Evolutionary conservation across 2,113 vertebrate species (phyloP).

Genomic region (Equus przewalskii): DNA sequence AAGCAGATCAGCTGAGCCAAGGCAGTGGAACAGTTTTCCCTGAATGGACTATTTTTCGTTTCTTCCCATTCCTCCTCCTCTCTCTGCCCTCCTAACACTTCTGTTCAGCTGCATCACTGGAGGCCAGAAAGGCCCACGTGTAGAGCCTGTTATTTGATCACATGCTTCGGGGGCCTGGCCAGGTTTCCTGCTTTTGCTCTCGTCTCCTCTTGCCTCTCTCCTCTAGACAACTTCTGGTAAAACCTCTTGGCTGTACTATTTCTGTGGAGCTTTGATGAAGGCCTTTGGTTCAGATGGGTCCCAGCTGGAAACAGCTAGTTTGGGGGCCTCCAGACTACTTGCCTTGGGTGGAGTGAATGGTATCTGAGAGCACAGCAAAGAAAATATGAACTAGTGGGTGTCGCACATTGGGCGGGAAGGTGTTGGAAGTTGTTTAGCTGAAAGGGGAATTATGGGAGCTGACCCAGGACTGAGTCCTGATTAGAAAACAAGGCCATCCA

Average conservation of each 20-base stretch:
- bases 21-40: background rate
- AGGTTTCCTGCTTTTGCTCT: background rate
- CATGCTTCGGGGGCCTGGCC: background rate
- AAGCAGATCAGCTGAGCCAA: background rate
- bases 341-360: background rate
- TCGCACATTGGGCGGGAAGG: background rate
- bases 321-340: background rate
- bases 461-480: background rate
- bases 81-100: background rate
- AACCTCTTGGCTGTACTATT: background rate
- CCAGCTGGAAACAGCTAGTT: background rate
- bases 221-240: background rate
- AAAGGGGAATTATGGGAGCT: background rate
- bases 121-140: background rate
- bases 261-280: background rate
- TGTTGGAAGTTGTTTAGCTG: background rate
- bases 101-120: background rate
- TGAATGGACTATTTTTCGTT: background rate
- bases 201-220: background rate
- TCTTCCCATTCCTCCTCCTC: background rate
- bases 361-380: background rate
- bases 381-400: background rate
- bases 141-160: background rate
- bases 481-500: background rate
- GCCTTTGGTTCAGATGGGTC: constrained; percentile 22